phyloP scores from a whole-genome alignment of 2,888 invertebrate genomes.

The Pollenia griseotomentosa region DNA sequence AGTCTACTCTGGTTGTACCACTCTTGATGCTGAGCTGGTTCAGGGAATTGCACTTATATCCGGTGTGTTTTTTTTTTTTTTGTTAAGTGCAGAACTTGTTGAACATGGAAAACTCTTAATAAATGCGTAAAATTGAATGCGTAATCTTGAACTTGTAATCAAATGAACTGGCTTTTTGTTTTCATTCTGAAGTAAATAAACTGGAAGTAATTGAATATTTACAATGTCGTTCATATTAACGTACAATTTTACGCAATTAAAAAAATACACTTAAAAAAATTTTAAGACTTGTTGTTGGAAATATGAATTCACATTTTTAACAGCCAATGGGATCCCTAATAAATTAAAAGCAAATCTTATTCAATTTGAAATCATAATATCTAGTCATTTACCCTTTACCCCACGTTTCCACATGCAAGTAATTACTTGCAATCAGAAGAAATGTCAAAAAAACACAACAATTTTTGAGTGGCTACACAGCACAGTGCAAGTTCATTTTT shows the following conservation, averaged over 20 bases:
- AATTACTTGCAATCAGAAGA: no score
- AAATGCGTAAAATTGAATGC: slow-evolving; percentile 66
- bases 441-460: no score
- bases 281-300: no score
- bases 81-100: slow-evolving; percentile 32
- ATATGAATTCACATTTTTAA: no score
- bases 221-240: slow-evolving; percentile 20
- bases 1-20: slow-evolving; percentile 24
- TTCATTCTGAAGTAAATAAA: slow-evolving; percentile 50
- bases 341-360: no score
- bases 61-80: neutral
- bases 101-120: slow-evolving; percentile 25
- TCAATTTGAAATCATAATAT: no score
- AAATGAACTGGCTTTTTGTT: slow-evolving; percentile 42
- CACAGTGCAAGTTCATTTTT: no score
- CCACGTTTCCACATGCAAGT: no score
- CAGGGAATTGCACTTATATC: slow-evolving; percentile 49
- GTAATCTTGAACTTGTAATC: slow-evolving; percentile 74
- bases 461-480: no score
- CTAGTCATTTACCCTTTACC: no score
- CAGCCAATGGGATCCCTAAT: no score
- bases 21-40: slow-evolving; percentile 36
- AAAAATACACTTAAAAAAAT: neutral
- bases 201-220: slow-evolving; percentile 55
- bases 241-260: slow-evolving; percentile 38